Evolutionary conservation across 2,113 vertebrate species (phyloP), one percentile per base, ranked within the genome.

Genomic region (Leucopsar rothschildi): DNA sequence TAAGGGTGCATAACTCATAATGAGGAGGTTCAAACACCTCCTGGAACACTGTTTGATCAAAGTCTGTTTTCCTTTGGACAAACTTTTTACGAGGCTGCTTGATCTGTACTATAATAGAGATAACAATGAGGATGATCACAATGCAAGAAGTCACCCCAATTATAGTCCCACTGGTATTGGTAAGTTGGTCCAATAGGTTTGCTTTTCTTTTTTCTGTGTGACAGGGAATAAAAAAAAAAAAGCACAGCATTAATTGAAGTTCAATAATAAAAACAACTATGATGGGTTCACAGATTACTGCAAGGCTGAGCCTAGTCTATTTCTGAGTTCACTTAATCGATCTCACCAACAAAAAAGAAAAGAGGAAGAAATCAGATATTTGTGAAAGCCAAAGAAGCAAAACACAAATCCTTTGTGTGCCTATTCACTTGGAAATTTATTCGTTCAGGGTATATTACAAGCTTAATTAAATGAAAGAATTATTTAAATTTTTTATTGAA

Each of bases 71-170:
- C 97, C 99, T 98, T 93, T 98, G 98, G 89, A 99, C 98, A 95
- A 99, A 99, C 96, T 99, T 99, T 97, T 99, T 99, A 85, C 99
- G 98, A 52, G 99, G 99, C 98, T 99, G 99, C 97, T 99, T 99
- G 98, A 99, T 99, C 97, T 99, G 99, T 86, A 99, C 99, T 73
- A 99, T 98, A 90, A 99, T 98, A 21, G 99, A 99, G 93, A 99
- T 94, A 93, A 99, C 98, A 95, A 99, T 98, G 79, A 99, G 99
- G 97, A 99, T 98, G 97, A 99, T 98, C 83, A 99, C 99, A 91
- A 99, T 98, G 98, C 99, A 99, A 97, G 98, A 99, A 50, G 99
- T 99, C 83, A 99, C 98, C 7, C 99, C 99, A 77, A 99, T 99
- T 84, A 99, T 98, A 86, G 99, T 99, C 88, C 99, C 98, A 68